Evolutionary conservation across 2,888 invertebrate genomes (phyloP).

Genomic region (Chloroclysta siterata): DNA sequence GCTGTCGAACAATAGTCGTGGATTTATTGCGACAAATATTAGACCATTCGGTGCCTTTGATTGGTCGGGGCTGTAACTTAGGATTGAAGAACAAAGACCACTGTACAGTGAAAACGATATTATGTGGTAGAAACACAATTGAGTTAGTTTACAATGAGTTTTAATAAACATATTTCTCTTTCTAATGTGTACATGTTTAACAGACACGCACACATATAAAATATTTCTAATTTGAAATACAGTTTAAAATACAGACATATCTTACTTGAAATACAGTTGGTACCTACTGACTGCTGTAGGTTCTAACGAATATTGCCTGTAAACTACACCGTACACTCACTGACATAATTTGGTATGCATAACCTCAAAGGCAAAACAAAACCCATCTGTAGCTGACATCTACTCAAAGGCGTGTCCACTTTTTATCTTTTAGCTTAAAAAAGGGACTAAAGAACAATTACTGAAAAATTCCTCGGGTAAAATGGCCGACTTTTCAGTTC

Average conservation of each 20-base stretch:
- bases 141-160: no score
- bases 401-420: constrained; percentile 22
- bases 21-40: constrained; percentile 28
- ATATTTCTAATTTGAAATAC: no score
- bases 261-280: no score
- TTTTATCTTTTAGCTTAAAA: constrained; percentile 27
- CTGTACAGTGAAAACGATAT: background rate
- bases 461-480: constrained; percentile 23
- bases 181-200: no score
- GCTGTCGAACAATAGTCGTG: constrained; percentile 16
- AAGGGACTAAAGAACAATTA: constrained; percentile 23
- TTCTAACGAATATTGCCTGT: background rate
- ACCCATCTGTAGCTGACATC: constrained; percentile 17
- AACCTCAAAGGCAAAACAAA: constrained; percentile 5
- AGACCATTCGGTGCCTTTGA: constrained; percentile 20
- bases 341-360: constrained; percentile 1
- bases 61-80: constrained; percentile 5
- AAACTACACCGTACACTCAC: background rate
- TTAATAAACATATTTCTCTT: no score
- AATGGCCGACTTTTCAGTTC: constrained; percentile 39
- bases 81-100: constrained; percentile 5
- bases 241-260: no score
- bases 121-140: background rate
- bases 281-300: background rate
- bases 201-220: no score